A percentile compares a stretch with the other conserved stretches of the same genome.
phyloP scores from a whole-genome alignment of 2,888 invertebrate genomes.

The Leptopterna dolabrata region DNA sequence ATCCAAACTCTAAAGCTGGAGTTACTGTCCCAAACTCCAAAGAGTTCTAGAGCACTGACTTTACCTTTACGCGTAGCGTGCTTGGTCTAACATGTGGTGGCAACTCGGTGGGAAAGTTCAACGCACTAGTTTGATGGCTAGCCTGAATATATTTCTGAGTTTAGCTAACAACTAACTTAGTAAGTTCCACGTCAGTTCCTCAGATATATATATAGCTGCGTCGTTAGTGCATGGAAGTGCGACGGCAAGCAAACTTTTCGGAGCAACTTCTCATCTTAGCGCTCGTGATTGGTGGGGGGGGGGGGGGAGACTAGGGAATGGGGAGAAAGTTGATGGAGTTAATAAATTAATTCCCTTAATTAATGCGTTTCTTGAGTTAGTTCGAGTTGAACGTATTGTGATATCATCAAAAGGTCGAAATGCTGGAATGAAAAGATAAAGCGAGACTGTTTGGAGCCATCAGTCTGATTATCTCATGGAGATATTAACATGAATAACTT shows the following conservation, averaged over 20 bases:
- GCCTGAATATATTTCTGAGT: slow-evolving; percentile 9
- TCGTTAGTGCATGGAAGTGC: slow-evolving; percentile 11
- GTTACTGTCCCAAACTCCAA: background rate
- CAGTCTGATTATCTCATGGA: background rate
- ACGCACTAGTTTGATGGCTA: slow-evolving; percentile 13
- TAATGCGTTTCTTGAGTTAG: slow-evolving; percentile 27
- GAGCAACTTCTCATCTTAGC: slow-evolving; percentile 29
- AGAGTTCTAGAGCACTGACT: background rate
- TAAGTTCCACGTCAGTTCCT: slow-evolving; percentile 13
- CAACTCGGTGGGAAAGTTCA: background rate
- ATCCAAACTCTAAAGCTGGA: background rate
- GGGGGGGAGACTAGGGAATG: background rate
- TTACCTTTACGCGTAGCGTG: background rate
- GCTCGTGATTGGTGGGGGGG: background rate
- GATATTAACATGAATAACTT: background rate
- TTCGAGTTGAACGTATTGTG: slow-evolving; percentile 7
- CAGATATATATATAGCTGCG: slow-evolving; percentile 21
- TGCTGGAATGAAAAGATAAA: background rate
- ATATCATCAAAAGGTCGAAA: slow-evolving; percentile 14
- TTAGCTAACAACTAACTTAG: slow-evolving; percentile 13
- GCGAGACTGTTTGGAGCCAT: background rate
- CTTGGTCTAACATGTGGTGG: slow-evolving; percentile 2
- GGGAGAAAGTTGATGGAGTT: slow-evolving; percentile 6
- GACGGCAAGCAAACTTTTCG: slow-evolving; percentile 34
- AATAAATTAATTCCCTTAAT: slow-evolving; percentile 28